Percentiles rank a stretch among this genome's conserved stretches.
Conservation (phyloP, 2,888 invertebrate genomes). For the Leptinotarsa juncta region DNA sequence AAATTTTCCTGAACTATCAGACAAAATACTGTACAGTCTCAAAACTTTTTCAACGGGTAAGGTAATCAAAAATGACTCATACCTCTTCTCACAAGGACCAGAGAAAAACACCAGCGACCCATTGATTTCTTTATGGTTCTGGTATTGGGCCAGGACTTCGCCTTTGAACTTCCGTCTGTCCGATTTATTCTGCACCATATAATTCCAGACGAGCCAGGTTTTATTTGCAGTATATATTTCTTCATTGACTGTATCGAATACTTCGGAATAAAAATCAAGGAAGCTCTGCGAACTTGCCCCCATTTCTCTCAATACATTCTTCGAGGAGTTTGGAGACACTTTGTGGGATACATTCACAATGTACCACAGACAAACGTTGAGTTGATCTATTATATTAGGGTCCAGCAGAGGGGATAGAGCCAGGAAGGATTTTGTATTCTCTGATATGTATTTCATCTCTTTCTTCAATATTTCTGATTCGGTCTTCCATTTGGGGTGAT, state of each 20-base stretch:
- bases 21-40: background rate
- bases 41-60: background rate
- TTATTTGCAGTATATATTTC: background rate
- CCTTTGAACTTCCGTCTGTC: constrained; percentile 2
- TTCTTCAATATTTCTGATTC: constrained; percentile 6
- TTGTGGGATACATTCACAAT: constrained; percentile 17
- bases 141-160: background rate
- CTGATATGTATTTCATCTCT: constrained; percentile 9
- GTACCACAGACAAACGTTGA: constrained; percentile 24
- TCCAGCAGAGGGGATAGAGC: constrained; percentile 13
- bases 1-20: constrained; percentile 1
- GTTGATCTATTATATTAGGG: constrained; percentile 9
- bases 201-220: constrained; percentile 9
- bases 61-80: background rate
- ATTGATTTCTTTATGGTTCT: constrained; percentile 8
- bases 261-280: constrained; percentile 19
- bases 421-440: constrained; percentile 4
- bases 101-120: background rate
- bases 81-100: constrained; percentile 10
- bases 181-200: constrained; percentile 9
- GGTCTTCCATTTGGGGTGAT: constrained; percentile 16
- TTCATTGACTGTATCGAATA: background rate
- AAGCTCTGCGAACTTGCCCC: constrained; percentile 7
- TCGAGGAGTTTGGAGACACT: background rate
- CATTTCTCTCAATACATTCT: constrained; percentile 19